Conservation (phyloP, 2,888 invertebrate species). For the Poecilus cupreus region DNA sequence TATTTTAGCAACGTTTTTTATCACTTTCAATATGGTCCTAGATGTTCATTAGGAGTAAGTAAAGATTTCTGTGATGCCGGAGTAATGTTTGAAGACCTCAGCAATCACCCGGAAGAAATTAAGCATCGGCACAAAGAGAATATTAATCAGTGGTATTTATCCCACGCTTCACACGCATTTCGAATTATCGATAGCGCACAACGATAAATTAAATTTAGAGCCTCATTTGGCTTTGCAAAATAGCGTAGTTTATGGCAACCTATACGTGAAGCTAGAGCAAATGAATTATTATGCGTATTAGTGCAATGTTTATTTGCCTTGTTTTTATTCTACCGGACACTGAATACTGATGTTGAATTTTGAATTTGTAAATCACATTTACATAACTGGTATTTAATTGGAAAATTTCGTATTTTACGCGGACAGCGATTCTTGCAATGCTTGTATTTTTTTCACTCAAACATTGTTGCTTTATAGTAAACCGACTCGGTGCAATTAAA, state of each 20-base stretch:
- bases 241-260: conserved; percentile 37
- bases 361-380: too few species aligned
- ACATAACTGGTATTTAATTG: conserved; percentile 1
- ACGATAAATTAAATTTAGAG: conserved; percentile 53
- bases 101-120: background rate
- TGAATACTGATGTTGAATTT: conserved; percentile 30
- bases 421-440: too few species aligned
- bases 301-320: conserved; percentile 16
- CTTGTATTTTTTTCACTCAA: too few species aligned
- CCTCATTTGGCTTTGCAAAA: conserved; percentile 47
- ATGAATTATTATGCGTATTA: conserved; percentile 36
- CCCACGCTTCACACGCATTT: conserved; percentile 29
- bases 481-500: too few species aligned
- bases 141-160: conserved; percentile 44
- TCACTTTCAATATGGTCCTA: too few species aligned
- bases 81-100: too few species aligned
- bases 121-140: conserved; percentile 11
- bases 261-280: background rate
- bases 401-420: background rate
- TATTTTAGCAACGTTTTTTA: too few species aligned
- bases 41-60: too few species aligned
- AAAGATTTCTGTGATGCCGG: too few species aligned
- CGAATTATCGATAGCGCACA: conserved; percentile 40
- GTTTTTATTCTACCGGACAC: background rate
- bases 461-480: too few species aligned